phyloP scores from a whole-genome alignment of 2,113 vertebrate species.

The Perca flavescens region DNA sequence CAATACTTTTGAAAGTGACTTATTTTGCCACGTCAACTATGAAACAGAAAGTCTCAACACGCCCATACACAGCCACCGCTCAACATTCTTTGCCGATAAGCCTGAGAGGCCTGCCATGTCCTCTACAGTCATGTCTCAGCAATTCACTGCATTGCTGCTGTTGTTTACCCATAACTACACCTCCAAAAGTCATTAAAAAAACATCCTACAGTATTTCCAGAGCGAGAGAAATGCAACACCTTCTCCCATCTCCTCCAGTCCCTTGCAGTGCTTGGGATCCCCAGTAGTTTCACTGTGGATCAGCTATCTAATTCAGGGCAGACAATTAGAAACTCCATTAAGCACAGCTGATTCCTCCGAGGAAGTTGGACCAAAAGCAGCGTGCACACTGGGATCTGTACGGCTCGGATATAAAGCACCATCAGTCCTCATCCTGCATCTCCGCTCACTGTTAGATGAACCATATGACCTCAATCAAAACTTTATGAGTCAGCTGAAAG shows the following conservation, averaged over 20 bases:
- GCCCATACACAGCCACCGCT: constrained; percentile 29
- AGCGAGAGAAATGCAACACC: constrained; percentile 37
- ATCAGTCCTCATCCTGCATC: constrained; percentile 57
- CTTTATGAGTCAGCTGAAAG: constrained; percentile 60
- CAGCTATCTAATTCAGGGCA: constrained; percentile 76
- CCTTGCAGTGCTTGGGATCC: constrained; percentile 28
- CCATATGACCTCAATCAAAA: constrained; percentile 65
- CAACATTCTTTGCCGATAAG: constrained; percentile 58
- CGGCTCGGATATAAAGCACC: constrained; percentile 49
- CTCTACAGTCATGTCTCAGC: constrained; percentile 55
- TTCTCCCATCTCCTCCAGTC: constrained; percentile 11
- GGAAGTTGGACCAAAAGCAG: constrained; percentile 80
- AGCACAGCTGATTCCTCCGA: constrained; percentile 80
- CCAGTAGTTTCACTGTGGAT: constrained; percentile 27
- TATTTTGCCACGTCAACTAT: neutral
- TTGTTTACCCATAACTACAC: constrained; percentile 34
- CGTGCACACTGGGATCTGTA: constrained; percentile 69
- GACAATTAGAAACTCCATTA: constrained; percentile 83
- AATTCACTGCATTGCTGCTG: constrained; percentile 71
- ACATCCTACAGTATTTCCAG: neutral
- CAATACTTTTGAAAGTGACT: neutral
- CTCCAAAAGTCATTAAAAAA: constrained; percentile 17
- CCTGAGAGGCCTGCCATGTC: constrained; percentile 63
- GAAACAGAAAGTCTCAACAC: constrained; percentile 9
- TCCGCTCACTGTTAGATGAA: constrained; percentile 58